phyloP scores from a whole-genome alignment of 2,888 invertebrate genomes.

The Epirrita christyi region DNA sequence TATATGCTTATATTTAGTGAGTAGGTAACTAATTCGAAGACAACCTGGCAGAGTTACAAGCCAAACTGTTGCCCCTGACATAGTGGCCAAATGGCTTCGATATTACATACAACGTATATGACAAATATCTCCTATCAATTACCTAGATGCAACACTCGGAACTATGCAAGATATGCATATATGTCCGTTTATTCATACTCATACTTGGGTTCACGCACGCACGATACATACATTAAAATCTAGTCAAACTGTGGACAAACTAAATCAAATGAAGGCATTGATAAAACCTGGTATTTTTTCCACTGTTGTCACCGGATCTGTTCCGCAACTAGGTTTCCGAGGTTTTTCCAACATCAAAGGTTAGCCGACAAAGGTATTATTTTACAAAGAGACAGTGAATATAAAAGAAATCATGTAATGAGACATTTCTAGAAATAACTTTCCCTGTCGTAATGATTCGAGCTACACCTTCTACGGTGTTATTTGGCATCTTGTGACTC shows the following conservation, averaged over 20 bases:
- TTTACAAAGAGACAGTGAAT: slow-evolving; percentile 30
- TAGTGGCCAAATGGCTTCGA: slow-evolving; percentile 31
- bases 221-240: too few species aligned
- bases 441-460: neutral
- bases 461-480: neutral
- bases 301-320: neutral
- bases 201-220: too few species aligned
- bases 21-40: slow-evolving; percentile 4
- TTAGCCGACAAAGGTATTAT: slow-evolving; percentile 47
- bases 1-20: neutral
- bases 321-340: slow-evolving; percentile 9
- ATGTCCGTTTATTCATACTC: too few species aligned
- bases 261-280: too few species aligned
- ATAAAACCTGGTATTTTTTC: too few species aligned
- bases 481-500: neutral
- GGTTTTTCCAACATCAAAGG: slow-evolving; percentile 18
- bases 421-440: neutral
- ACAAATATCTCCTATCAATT: too few species aligned
- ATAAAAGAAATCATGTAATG: neutral
- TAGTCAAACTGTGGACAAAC: too few species aligned
- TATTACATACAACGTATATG: slow-evolving; percentile 6
- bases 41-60: slow-evolving; percentile 31
- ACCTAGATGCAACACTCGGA: neutral
- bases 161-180: neutral
- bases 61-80: slow-evolving; percentile 64